Conservation (phyloP, 2,113 vertebrate genomes). For the Dipodomys spectabilis region DNA sequence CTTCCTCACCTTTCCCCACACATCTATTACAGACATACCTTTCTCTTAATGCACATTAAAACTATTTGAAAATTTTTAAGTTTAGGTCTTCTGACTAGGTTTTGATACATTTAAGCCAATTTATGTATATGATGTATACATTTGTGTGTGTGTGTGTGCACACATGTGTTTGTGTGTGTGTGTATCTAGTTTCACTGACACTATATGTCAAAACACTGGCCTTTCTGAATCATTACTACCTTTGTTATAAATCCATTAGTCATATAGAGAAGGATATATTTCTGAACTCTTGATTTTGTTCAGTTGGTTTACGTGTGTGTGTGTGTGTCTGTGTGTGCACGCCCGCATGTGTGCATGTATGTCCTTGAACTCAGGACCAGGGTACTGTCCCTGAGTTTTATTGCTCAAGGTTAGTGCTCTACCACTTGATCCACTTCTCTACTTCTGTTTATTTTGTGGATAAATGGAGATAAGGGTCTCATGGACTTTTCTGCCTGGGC, state of each 20-base stretch:
- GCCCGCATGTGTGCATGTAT: not conserved
- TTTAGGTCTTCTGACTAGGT: not conserved
- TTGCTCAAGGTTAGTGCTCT: too few relatives aligned
- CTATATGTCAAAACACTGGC: too few relatives aligned
- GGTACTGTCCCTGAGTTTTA: too few relatives aligned
- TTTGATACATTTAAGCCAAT: not conserved
- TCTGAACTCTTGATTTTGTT: not conserved
- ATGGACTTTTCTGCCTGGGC: too few relatives aligned
- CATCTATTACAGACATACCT: not conserved
- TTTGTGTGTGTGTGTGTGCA: too few relatives aligned
- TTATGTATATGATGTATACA: not conserved
- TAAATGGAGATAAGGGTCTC: too few relatives aligned
- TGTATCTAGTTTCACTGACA: too few relatives aligned
- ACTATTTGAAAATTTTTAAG: not conserved
- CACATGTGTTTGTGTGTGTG: too few relatives aligned
- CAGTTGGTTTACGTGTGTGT: not conserved
- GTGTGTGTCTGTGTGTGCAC: too few relatives aligned
- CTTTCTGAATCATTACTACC: not conserved
- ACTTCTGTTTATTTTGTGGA: too few relatives aligned
- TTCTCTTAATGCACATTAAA: conserved; percentile 1
- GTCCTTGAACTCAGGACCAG: too few relatives aligned
- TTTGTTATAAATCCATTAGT: not conserved
- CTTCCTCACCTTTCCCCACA: not conserved
- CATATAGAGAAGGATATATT: not conserved
- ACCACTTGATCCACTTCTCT: too few relatives aligned